These are phyloP conservation scores for Arge pagana DNA, from an alignment of 2,888 invertebrate genomes.

Conservation along the genomic window DNA sequence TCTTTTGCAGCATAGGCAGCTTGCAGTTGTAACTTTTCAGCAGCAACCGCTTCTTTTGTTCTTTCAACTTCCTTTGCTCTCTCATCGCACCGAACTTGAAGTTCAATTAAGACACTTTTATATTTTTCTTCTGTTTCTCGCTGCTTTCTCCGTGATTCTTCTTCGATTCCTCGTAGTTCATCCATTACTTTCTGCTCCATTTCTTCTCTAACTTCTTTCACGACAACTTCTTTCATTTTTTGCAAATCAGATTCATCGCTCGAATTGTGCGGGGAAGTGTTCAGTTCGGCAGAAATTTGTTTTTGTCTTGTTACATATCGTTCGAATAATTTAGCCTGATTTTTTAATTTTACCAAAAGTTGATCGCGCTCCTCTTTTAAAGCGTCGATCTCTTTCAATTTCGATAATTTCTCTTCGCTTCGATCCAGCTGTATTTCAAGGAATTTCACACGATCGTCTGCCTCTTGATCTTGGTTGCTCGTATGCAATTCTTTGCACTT, in stretches of 20 bases:
- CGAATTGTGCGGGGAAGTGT: conserved; percentile 41
- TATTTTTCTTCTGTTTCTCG: conserved; percentile 63
- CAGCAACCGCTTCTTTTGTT: conserved; percentile 61
- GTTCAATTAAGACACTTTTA: conserved; percentile 57
- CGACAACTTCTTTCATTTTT: conserved; percentile 61
- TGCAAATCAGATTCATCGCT: conserved; percentile 51
- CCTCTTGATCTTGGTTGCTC: conserved; percentile 35
- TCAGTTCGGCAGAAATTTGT: conserved; percentile 48
- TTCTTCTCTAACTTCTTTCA: conserved; percentile 68
- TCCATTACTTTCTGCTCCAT: conserved; percentile 69
- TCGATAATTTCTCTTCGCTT: conserved; percentile 42
- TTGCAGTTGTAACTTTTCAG: conserved; percentile 62
- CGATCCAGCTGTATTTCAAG: conserved; percentile 43
- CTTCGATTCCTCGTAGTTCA: conserved; percentile 66
- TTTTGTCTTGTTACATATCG: conserved; percentile 66
- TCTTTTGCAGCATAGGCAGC: conserved; percentile 63
- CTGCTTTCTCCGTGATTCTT: conserved; percentile 61
- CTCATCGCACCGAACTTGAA: conserved; percentile 61
- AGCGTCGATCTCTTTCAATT: conserved; percentile 43
- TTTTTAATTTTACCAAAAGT: conserved; percentile 65
- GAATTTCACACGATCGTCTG: conserved; percentile 43
- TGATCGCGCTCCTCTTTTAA: conserved; percentile 64
- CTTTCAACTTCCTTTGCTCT: conserved; percentile 63
- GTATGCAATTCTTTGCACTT: conserved; percentile 36
- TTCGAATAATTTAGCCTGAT: conserved; percentile 69